Evolutionary conservation across 2,797 vertebrate species (phyloP).

Genomic region (Acomys russatus): DNA sequence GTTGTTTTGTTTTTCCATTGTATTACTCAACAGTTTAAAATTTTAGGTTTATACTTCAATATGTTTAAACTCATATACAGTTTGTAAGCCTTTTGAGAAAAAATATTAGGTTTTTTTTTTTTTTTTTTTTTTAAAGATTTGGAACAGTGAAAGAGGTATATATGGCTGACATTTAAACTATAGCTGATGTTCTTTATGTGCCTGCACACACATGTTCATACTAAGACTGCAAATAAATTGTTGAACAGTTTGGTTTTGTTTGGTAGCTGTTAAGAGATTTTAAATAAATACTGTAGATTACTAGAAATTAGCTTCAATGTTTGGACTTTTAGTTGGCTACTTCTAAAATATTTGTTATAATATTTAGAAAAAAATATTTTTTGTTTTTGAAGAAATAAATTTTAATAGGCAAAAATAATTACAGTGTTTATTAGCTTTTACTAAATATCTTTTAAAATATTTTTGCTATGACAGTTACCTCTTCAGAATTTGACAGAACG

Average conservation of each 20-base stretch:
- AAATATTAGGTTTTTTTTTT: conserved; percentile 28
- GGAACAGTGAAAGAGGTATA: neutral
- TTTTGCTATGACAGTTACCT: conserved; percentile 19
- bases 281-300: conserved; percentile 33
- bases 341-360: conserved; percentile 60
- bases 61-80: conserved; percentile 15
- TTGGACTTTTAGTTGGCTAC: conserved; percentile 53
- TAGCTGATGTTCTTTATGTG: conserved; percentile 18
- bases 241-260: neutral
- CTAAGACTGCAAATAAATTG: neutral
- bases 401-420: conserved; percentile 29
- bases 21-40: conserved; percentile 24
- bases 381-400: conserved; percentile 28
- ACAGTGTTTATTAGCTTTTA: conserved; percentile 24
- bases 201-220: neutral
- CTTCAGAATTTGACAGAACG: conserved; percentile 29
- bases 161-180: neutral
- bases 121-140: conserved; percentile 31
- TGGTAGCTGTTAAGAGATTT: conserved; percentile 30
- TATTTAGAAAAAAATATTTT: too few species aligned
- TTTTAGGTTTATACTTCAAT: neutral
- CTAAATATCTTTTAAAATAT: conserved; percentile 35
- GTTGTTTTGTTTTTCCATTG: neutral
- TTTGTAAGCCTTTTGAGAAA: neutral
- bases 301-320: conserved; percentile 13